Percentiles rank a stretch among this genome's conserved stretches.
phyloP scores from a whole-genome alignment of 2,113 vertebrate genomes.

The Entelurus aequoreus region DNA sequence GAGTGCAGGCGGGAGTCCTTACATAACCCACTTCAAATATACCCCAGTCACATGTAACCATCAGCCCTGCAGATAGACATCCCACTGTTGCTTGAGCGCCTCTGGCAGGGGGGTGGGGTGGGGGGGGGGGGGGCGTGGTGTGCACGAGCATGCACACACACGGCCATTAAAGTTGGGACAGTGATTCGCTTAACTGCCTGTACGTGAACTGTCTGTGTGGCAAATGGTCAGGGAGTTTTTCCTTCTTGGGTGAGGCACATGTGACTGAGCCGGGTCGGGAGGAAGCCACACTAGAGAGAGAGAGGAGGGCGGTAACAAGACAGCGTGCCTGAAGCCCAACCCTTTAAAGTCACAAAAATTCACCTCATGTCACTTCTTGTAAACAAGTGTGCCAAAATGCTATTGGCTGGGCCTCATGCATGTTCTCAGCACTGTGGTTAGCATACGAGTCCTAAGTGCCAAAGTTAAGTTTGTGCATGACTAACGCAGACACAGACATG shows the following conservation, averaged over 20 bases:
- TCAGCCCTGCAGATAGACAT: constrained; percentile 71
- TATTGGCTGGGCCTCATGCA: constrained; percentile 46
- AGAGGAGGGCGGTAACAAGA: constrained; percentile 33
- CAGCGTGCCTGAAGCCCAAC: constrained; percentile 38
- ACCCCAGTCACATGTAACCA: constrained; percentile 75
- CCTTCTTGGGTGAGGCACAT: constrained; percentile 54
- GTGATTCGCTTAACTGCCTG: constrained; percentile 54
- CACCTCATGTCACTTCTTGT: constrained; percentile 39
- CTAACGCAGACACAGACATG: constrained; percentile 7
- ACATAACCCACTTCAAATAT: constrained; percentile 78
- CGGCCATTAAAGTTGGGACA: constrained; percentile 54
- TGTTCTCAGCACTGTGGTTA: not conserved
- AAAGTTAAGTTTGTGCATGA: constrained; percentile 13
- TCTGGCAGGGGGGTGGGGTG: constrained; percentile 60
- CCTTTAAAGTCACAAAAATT: constrained; percentile 62
- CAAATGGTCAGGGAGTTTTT: constrained; percentile 54
- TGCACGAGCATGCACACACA: constrained; percentile 34
- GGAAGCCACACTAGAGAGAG: constrained; percentile 33
- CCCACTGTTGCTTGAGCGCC: constrained; percentile 65
- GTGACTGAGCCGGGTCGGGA: constrained; percentile 58
- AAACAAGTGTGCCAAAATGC: constrained; percentile 22
- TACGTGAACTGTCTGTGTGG: constrained; percentile 61
- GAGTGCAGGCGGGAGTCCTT: constrained; percentile 67
- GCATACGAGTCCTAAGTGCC: not conserved
- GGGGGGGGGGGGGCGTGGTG: no score